These are phyloP conservation scores for Acleris cristana DNA, from an alignment of 2,888 invertebrate species.

Conservation along the genomic window DNA sequence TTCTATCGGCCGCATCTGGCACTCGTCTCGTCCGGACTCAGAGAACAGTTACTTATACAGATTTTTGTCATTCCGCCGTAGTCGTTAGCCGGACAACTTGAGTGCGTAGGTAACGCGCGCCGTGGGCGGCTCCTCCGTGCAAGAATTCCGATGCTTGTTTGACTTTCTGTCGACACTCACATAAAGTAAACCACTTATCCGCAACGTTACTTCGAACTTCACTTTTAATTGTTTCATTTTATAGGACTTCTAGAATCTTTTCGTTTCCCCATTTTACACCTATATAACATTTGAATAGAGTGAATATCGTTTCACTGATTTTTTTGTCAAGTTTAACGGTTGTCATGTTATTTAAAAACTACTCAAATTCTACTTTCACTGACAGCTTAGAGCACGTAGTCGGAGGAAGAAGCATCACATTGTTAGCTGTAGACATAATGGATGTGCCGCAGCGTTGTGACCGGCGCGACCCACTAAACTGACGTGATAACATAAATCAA, in stretches of 20 bases:
- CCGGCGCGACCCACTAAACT: constrained; percentile 69
- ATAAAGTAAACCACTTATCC: constrained; percentile 4
- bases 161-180: not conserved
- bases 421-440: constrained; percentile 53
- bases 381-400: constrained; percentile 60
- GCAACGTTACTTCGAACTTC: not conserved
- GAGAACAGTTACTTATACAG: constrained; percentile 65
- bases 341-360: constrained; percentile 57
- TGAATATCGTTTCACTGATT: not conserved
- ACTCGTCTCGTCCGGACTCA: constrained; percentile 43
- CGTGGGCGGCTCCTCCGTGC: constrained; percentile 49
- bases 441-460: constrained; percentile 24
- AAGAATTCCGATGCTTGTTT: constrained; percentile 9
- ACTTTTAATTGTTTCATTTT: not conserved
- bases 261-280: not conserved
- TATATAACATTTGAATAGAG: not conserved
- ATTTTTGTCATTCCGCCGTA: constrained; percentile 69
- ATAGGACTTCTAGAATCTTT: not conserved
- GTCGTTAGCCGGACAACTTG: constrained; percentile 49
- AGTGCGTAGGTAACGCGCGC: constrained; percentile 47
- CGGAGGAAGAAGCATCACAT: constrained; percentile 59
- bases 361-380: constrained; percentile 69
- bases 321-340: constrained; percentile 51
- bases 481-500: constrained; percentile 56
- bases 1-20: constrained; percentile 56